Conservation (phyloP, 2,797 vertebrate species). For the Crypturellus tataupa region DNA sequence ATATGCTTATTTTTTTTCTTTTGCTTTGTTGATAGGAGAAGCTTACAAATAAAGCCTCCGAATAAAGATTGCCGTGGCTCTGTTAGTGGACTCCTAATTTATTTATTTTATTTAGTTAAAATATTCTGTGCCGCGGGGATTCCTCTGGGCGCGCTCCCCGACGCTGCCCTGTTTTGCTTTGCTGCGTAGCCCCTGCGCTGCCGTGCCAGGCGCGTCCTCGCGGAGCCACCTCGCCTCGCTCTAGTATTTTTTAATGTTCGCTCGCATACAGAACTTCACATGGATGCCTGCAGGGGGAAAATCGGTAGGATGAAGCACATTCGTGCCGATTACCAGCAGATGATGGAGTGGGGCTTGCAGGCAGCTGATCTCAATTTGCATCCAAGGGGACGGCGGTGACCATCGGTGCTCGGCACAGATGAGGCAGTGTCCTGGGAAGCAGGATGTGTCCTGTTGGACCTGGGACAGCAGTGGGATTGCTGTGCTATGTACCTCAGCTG, state of each 20-base stretch:
- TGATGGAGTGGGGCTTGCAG: slow-evolving; percentile 16
- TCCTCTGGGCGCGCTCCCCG: neutral
- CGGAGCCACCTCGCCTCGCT: slow-evolving; percentile 1
- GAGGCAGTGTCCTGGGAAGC: neutral
- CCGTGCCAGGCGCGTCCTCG: slow-evolving; percentile 15
- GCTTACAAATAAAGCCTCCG: slow-evolving; percentile 52
- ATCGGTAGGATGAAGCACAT: slow-evolving; percentile 7
- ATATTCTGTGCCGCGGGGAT: neutral
- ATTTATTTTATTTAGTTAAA: slow-evolving; percentile 45
- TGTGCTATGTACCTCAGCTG: neutral
- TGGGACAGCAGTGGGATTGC: neutral
- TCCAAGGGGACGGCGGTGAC: neutral
- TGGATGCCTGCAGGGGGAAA: slow-evolving; percentile 1
- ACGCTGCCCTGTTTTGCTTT: slow-evolving; percentile 51
- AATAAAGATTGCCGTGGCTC: slow-evolving; percentile 49
- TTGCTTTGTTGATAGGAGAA: slow-evolving; percentile 60
- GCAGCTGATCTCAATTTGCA: neutral
- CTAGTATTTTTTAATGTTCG: slow-evolving; percentile 44
- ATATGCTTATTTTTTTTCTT: slow-evolving; percentile 69
- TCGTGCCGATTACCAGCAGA: neutral
- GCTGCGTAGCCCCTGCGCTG: neutral
- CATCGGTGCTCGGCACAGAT: neutral
- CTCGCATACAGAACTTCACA: slow-evolving; percentile 21
- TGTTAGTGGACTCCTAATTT: slow-evolving; percentile 44
- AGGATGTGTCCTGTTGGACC: neutral